phyloP scores from a whole-genome alignment of 2,888 invertebrate genomes.

The Ophion slaviceki region DNA sequence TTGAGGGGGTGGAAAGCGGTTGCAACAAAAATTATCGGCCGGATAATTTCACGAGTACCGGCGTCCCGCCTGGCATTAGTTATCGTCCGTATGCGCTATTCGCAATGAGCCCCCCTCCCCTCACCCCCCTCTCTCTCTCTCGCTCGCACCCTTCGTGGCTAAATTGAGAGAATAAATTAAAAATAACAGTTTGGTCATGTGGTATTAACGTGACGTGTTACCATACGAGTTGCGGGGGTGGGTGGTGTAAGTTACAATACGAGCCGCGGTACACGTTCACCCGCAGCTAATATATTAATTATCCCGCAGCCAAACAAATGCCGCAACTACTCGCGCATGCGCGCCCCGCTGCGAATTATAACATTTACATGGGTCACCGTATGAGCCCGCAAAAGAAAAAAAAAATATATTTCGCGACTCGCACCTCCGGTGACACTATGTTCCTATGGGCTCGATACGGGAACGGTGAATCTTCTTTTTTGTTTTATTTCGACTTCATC shows the following conservation, averaged over 20 bases:
- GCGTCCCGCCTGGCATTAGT: conserved; percentile 75
- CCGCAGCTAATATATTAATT: conserved; percentile 56
- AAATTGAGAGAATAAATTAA: conserved; percentile 79
- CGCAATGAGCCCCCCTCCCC: conserved; percentile 45
- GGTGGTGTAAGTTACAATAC: conserved; percentile 51
- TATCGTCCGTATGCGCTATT: conserved; percentile 68
- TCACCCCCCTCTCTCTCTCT: not conserved
- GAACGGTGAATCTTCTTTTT: no score
- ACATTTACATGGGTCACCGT: not conserved
- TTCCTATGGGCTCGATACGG: no score
- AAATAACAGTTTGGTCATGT: conserved; percentile 78
- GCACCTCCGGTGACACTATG: no score
- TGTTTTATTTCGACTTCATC: no score
- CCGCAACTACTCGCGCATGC: not conserved
- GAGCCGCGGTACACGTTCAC: conserved; percentile 10
- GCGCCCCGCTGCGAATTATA: conserved; percentile 13
- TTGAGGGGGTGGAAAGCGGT: conserved; percentile 60
- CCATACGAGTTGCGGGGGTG: conserved; percentile 25
- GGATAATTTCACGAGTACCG: conserved; percentile 76
- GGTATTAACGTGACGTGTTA: conserved; percentile 62
- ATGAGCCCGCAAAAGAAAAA: no score
- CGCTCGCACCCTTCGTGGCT: conserved; percentile 68
- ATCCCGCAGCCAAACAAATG: conserved; percentile 19
- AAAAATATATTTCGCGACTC: no score
- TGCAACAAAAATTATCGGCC: conserved; percentile 78